Evolutionary conservation across 1,140 invertebrate genomes (phyloP).

Genomic region (Brachionus rotundiformis): DNA sequence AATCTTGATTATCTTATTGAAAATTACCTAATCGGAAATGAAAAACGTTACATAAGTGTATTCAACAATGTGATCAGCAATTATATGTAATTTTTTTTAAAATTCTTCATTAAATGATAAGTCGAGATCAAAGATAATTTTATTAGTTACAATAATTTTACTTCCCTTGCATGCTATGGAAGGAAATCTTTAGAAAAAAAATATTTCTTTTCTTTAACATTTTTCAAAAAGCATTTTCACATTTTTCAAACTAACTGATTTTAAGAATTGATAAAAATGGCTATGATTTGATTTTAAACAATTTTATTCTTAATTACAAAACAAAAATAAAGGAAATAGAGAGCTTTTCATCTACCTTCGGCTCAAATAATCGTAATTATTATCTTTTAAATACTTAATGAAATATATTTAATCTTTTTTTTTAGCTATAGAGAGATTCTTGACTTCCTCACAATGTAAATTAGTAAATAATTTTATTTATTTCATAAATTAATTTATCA

Average conservation of each 20-base stretch:
- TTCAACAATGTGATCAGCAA: slow-evolving; percentile 24
- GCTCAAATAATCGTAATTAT: background rate
- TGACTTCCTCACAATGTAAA: background rate
- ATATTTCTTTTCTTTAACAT: background rate
- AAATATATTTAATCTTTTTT: background rate
- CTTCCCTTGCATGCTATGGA: background rate
- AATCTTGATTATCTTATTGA: slow-evolving; percentile 10
- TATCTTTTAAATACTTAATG: background rate
- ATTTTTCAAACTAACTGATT: background rate
- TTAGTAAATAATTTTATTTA: background rate
- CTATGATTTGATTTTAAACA: slow-evolving; percentile 4
- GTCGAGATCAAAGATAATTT: background rate
- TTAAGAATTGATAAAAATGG: slow-evolving; percentile 47
- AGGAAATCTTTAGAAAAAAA: background rate
- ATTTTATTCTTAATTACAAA: slow-evolving; percentile 1
- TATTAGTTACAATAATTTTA: background rate
- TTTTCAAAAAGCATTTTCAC: background rate
- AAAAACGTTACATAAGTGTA: slow-evolving; percentile 19
- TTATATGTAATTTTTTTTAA: slow-evolving; percentile 32
- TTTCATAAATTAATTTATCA: background rate
- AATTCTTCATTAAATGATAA: no score
- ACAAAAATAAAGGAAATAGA: slow-evolving; percentile 9
- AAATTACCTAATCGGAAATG: background rate
- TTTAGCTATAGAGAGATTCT: background rate
- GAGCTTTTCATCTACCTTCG: slow-evolving; percentile 2